These are phyloP conservation scores for Pemphredon lugubris DNA, from an alignment of 2,888 invertebrate genomes.

Conservation along the genomic window DNA sequence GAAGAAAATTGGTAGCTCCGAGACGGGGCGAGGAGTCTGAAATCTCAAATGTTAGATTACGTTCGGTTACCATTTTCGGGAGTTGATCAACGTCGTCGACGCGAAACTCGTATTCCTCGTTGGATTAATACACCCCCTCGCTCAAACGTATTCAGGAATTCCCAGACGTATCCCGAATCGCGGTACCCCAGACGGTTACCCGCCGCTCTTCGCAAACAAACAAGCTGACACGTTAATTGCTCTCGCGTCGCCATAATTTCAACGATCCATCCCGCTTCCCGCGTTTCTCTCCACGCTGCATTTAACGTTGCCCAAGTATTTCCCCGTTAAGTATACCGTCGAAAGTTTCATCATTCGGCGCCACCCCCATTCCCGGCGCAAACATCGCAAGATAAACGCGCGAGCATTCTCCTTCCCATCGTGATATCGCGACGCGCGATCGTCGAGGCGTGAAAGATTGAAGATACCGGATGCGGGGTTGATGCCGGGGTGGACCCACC, in stretches of 20 bases:
- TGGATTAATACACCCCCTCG: no score
- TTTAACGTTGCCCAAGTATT: background rate
- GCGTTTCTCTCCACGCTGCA: background rate
- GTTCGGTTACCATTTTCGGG: no score
- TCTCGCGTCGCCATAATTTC: background rate
- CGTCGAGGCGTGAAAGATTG: constrained; percentile 55
- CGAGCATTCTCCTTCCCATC: constrained; percentile 4
- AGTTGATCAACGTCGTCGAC: no score
- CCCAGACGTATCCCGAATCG: background rate
- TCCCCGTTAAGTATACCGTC: constrained; percentile 7
- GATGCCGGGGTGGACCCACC: constrained; percentile 13
- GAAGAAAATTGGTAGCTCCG: no score
- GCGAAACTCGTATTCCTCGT: no score
- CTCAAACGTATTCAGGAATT: no score
- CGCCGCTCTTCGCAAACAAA: background rate
- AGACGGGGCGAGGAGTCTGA: no score
- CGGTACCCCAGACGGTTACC: background rate
- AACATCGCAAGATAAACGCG: constrained; percentile 11
- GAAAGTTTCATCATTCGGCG: constrained; percentile 6
- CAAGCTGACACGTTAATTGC: background rate
- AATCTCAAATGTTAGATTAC: no score
- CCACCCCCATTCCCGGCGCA: constrained; percentile 1
- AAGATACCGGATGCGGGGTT: constrained; percentile 31
- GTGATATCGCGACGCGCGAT: constrained; percentile 30
- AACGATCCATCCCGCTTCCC: constrained; percentile 1